Evolutionary conservation across 2,888 invertebrate genomes (phyloP).

Genomic region (Drosophila basisetae): DNA sequence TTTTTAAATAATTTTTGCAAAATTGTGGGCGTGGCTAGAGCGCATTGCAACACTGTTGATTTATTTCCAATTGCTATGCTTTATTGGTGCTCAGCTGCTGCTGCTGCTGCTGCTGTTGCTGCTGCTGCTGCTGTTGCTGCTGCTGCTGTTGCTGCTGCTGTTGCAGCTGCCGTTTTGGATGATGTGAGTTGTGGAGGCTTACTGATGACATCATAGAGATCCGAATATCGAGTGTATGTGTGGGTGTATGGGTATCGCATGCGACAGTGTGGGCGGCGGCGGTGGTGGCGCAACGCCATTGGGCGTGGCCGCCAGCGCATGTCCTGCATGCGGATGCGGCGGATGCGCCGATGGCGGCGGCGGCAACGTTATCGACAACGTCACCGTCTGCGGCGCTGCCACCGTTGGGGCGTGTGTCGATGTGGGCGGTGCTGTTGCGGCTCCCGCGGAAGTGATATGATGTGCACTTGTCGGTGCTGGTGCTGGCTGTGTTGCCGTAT

Average conservation of each 20-base stretch:
- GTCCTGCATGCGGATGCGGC: constrained; percentile 75
- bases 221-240: constrained; percentile 86
- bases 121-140: not conserved
- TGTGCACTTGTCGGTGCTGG: constrained; percentile 64
- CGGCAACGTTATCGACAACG: constrained; percentile 83
- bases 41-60: constrained; percentile 21
- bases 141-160: constrained; percentile 16
- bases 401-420: constrained; percentile 67
- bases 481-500: constrained; percentile 44
- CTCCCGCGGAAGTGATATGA: constrained; percentile 62
- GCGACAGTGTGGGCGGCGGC: constrained; percentile 82
- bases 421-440: constrained; percentile 61
- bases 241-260: constrained; percentile 85
- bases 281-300: constrained; percentile 73
- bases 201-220: constrained; percentile 86
- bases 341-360: constrained; percentile 75
- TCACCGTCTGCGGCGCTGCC: constrained; percentile 84
- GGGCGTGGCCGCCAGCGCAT: constrained; percentile 67
- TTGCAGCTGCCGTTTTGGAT: constrained; percentile 29
- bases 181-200: constrained; percentile 57
- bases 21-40: constrained; percentile 45
- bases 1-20: constrained; percentile 39
- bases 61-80: constrained; percentile 2
- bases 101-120: constrained; percentile 44
- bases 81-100: constrained; percentile 4